Base-by-base conservation (phyloP, 2,888 invertebrate genomes). In the Hesperia comma region DNA sequence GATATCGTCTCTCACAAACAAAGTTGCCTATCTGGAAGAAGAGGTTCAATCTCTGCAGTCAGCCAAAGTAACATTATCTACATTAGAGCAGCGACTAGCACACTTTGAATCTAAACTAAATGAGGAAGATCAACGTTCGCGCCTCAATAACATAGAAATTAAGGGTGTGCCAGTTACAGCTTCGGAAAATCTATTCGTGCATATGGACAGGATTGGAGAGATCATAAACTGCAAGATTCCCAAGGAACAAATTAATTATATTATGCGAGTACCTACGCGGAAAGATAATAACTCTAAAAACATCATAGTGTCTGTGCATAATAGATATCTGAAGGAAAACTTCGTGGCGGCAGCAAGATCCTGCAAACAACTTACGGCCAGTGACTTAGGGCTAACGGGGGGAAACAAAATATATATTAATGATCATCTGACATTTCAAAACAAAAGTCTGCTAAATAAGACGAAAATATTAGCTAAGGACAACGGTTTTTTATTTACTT, bases 381-480 rank as follows among this genome's bases (percentile, higher is more conserved):
- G 37, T 6, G 61, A 70, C 15, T 37, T 72, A 5, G 72, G 71
- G 10, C 55, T 74, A 0, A 46, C 51, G 8, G 71, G 72, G 1
- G 61, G 58, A 7, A 61, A 58, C 5, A 67, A 58, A n/a, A 68
- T 74, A 8, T 74, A 63, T 21, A 51, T 74, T 0, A 75, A 75
- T 26, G 72, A 75, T 19, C 77, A 74, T 14, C 58, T 76, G 0
- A 75, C 75, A 3, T 3, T 63, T 0, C 54, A 70, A 0, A 74
- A 74, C n/a, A 77, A 75, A 43, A 46, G 67, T 0, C 56, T 77
- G 2, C 68, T 77, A 3, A 72, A 70, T 14, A 72, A 71, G 53
- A 61, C 70, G 0, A 75, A 75, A n/a, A n/a, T n/a, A n/a, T n/a
- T n/a, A n/a, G n/a, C n/a, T n/a, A n/a, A n/a, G n/a, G 68, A 15